Base-by-base conservation (phyloP, 2,797 vertebrate genomes). In the Ispidina lecontei region DNA sequence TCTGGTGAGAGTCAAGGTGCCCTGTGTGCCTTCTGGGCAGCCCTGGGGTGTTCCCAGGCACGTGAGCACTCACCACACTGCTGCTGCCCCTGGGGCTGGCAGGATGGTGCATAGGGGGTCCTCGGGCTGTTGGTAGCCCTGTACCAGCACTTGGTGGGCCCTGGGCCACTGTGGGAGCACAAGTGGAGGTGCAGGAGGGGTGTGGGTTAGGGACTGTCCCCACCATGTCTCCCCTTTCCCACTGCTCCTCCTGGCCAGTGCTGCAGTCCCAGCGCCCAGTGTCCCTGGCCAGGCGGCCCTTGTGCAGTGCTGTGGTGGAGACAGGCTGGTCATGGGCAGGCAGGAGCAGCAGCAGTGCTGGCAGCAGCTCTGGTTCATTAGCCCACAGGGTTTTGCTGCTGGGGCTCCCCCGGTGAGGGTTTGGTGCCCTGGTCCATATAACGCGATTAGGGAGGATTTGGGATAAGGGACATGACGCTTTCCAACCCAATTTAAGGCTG, bases 1-100 rank as follows among this genome's bases (percentile, higher is more conserved):
- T 90, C 73, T 79, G 86, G 68, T 52, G 81, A 33, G 91, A 91
- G 60, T 84, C 94, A 94, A 94, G 88, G 93, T 94, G 95, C 83
- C 83, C 86, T 67, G 55, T 18, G 68, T 7, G 4, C 54, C 82
- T 74, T 31, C 33, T 12, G 54, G 56, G 46, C 29, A 72, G 67
- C 67, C 71, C 59, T 3, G 6, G 26, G 52, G 46, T 2, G 4
- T 22, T 72, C 60, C 79, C 2, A 4, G 49, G 58, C 2, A 1
- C 31, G 0, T 21, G 44, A 87, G 65, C 72, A 51, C 39, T 49
- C 26, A 0, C 44, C 0, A 8, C 81, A 10, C 39, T 44, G 71
- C 92, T 74, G 62, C 85, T 56, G 29, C 10, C 46, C 23, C 56
- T 23, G 47, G 56, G 52, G 52, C 69, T 44, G 62, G 47, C 12